Percentiles rank a stretch among this genome's conserved stretches.
These are phyloP conservation scores for Cosmia pyralina DNA, from an alignment of 2,888 invertebrate genomes.

Conservation along the genomic window DNA sequence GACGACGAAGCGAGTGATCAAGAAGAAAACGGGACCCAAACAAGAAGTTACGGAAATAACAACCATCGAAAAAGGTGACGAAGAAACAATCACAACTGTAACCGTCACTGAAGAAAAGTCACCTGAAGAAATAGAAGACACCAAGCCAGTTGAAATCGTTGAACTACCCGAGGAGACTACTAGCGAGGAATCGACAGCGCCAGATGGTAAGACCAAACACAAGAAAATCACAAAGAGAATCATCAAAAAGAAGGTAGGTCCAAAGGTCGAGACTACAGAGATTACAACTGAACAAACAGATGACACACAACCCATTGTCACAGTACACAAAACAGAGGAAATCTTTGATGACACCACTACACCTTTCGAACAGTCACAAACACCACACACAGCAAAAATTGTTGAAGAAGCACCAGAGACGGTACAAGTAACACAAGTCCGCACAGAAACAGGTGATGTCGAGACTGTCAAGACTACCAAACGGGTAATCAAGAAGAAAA, in stretches of 20 bases:
- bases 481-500: not conserved
- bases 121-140: slow-evolving; percentile 2
- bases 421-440: not conserved
- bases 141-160: not conserved
- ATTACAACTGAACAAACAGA: too few relatives aligned
- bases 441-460: fast-evolving
- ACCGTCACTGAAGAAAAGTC: slow-evolving; percentile 16
- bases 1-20: slow-evolving; percentile 17
- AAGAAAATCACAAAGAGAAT: too few relatives aligned
- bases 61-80: slow-evolving; percentile 72
- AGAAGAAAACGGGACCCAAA: slow-evolving; percentile 73
- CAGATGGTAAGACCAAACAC: too few relatives aligned
- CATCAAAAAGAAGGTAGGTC: too few relatives aligned
- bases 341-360: too few relatives aligned
- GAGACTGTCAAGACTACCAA: fast-evolving
- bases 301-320: too few relatives aligned
- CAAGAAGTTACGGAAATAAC: slow-evolving; percentile 84
- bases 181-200: slow-evolving; percentile 10
- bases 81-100: slow-evolving; percentile 10
- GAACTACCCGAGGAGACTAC: slow-evolving; percentile 25
- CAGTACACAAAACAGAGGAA: too few relatives aligned
- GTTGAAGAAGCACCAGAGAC: not conserved
- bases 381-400: too few relatives aligned
- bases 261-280: too few relatives aligned
- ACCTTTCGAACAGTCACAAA: too few relatives aligned